Conservation (phyloP, 2,888 invertebrate species). For the Colostygia pectinataria region DNA sequence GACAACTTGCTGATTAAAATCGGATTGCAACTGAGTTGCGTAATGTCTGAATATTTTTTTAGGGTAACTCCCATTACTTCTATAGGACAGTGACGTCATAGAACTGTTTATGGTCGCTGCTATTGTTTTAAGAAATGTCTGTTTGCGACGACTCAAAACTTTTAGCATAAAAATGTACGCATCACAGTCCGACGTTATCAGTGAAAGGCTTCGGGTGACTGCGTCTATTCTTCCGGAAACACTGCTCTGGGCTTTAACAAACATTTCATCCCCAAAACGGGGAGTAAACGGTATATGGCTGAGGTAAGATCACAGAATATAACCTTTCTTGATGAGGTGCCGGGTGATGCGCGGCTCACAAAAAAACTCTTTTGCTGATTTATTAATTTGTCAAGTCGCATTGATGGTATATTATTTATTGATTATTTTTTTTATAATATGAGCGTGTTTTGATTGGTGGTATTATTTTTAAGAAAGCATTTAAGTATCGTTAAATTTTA, state of each 20-base stretch:
- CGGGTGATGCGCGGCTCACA: conserved; percentile 1
- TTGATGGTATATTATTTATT: no score
- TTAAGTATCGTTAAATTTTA: no score
- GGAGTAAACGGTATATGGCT: conserved; percentile 19
- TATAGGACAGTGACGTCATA: no score
- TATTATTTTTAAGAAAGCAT: no score
- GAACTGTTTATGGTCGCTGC: no score
- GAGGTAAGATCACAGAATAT: conserved; percentile 14
- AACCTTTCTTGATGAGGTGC: conserved; percentile 5
- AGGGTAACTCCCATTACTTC: background rate
- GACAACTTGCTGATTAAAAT: no score
- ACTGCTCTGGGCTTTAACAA: conserved; percentile 12
- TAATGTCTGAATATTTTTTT: background rate
- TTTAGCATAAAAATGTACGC: background rate
- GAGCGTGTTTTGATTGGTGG: no score
- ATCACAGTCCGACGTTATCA: conserved; percentile 3
- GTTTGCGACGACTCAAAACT: background rate
- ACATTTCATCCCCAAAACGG: conserved; percentile 13
- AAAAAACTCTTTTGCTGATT: background rate
- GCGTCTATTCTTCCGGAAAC: conserved; percentile 14
- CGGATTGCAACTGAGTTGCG: no score
- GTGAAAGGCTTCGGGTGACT: conserved; percentile 11
- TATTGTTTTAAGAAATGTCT: no score
- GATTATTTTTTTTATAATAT: no score
- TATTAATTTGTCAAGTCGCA: background rate